Conservation (phyloP, 2,113 vertebrate genomes). For the Deroptyus accipitrinus region DNA sequence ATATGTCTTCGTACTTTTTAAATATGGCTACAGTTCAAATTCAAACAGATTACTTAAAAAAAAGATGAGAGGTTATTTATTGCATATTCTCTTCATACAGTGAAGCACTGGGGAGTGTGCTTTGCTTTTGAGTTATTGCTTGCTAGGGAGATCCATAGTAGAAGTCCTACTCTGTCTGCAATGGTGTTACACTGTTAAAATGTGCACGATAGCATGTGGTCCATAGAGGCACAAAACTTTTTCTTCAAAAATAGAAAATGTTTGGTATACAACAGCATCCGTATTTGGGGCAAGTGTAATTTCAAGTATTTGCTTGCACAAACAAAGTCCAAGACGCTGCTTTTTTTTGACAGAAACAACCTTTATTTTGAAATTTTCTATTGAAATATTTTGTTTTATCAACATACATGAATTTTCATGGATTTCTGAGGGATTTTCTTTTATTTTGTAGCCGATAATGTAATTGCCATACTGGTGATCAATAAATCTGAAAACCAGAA, state of each 20-base stretch:
- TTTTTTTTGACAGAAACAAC: slow-evolving; percentile 14
- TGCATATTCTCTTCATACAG: neutral
- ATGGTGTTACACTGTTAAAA: neutral
- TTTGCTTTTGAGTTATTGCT: neutral
- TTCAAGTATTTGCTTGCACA: neutral
- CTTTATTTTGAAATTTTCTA: neutral
- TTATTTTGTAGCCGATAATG: slow-evolving; percentile 22
- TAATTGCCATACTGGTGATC: slow-evolving; percentile 32
- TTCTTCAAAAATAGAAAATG: neutral
- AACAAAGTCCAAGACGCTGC: neutral
- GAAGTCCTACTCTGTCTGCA: neutral
- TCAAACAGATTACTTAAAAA: neutral
- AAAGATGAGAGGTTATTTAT: neutral
- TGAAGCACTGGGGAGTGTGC: neutral
- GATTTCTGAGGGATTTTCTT: slow-evolving; percentile 34
- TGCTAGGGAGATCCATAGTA: neutral
- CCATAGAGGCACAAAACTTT: neutral
- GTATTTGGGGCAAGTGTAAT: neutral
- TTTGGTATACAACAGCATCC: neutral
- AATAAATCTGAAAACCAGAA: neutral
- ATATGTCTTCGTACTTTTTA: neutral
- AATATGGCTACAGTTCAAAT: neutral
- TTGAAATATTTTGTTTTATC: slow-evolving; percentile 17
- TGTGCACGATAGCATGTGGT: neutral
- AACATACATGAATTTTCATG: slow-evolving; percentile 3